Evolutionary conservation across 2,888 invertebrate genomes (phyloP), one percentile per base, ranked within the genome.

Genomic region (Tachina grossa): DNA sequence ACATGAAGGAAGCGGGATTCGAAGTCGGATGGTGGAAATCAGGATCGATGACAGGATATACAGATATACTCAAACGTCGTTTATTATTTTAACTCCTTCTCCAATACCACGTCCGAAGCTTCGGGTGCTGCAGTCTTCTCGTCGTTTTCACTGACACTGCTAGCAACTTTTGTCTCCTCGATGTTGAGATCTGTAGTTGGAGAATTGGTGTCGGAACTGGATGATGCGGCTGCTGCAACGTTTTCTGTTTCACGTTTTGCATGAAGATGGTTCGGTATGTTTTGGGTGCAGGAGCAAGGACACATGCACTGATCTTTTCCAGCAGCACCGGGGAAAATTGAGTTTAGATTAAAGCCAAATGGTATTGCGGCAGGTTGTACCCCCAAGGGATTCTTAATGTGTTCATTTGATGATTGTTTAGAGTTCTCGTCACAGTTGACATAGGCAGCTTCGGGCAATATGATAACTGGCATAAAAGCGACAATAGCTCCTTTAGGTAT

Each of bases 391-490:
- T 87, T 83, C 72, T 89, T 88, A 63, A 88, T 89, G 65, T 89
- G 88, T 76, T 72, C 88, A 65, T 71, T 87, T 51, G 86, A 81
- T 47, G 85, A 87, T 47, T 79, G 53, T 47, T 84, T 85, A 22
- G 86, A 71, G 76, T 89, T 91, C 22, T 90, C 89, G 61, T 90
- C 88, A 85, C 92, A 91, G 91, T 93, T 90, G 92, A 92, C 86
- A 79, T 91, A 90, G 69, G 95, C 95, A 89, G 95, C 95, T 89
- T 94, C 94, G 1, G 96, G 96, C 88, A 95, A 94, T 89, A 96
- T 95, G 19, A 96, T 94, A 4, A 96, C 95, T 0, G 96, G 96
- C 88, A 96, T 94, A 87, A 95, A 96, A 66, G 95, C 96, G 65
- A 96, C 94, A 14, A 95, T 93, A 22, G 93, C 92, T 9, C 95